Conservation (phyloP, 2,113 vertebrate species). For the Danio rerio region GRCz12tu NC_133182.1:31665001-31665500, state of each 20-base stretch:
- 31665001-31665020: too few relatives aligned
- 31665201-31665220: conserved; percentile 35
- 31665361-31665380: not conserved
- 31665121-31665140: not conserved
- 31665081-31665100: not conserved
- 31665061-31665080: not conserved
- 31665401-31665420: not conserved
- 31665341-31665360: not conserved
- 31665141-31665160: not conserved
- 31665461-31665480: not conserved
- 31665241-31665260: conserved; percentile 10
- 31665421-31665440: not conserved
- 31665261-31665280: not conserved
- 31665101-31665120: not conserved
- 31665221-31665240: conserved; percentile 22
- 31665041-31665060: not conserved
- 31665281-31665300: not conserved
- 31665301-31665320: not conserved
- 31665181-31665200: not conserved
- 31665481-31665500: not conserved
- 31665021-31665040: too few relatives aligned
- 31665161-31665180: not conserved
- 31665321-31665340: too few relatives aligned
- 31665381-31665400: not conserved
- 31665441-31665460: not conserved